phyloP scores from a whole-genome alignment of 2,888 invertebrate species.

The Nomada lathburiana region DNA sequence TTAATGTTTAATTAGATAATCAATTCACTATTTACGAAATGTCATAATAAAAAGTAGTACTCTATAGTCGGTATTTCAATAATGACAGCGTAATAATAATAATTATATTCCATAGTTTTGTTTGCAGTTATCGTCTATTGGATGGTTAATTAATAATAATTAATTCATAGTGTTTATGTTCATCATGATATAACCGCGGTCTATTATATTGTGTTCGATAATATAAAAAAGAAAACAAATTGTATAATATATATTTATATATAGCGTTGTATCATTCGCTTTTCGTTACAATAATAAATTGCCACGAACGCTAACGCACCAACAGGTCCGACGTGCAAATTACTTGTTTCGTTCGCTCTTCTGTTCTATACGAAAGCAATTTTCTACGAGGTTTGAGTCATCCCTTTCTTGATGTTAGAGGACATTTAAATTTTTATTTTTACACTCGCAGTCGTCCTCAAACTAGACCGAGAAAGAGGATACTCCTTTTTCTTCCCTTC shows the following conservation, averaged over 20 bases:
- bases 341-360: slow-evolving; percentile 2
- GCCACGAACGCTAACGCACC: slow-evolving; percentile 74
- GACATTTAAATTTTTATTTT: slow-evolving; percentile 28
- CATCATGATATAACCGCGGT: slow-evolving; percentile 63
- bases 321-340: slow-evolving; percentile 50
- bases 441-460: slow-evolving; percentile 25
- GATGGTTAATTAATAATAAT: slow-evolving; percentile 39
- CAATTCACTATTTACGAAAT: slow-evolving; percentile 79
- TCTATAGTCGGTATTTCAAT: slow-evolving; percentile 77
- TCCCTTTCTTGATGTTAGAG: slow-evolving; percentile 6
- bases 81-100: slow-evolving; percentile 72
- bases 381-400: slow-evolving; percentile 2
- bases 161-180: slow-evolving; percentile 65
- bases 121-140: slow-evolving; percentile 71
- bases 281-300: slow-evolving; percentile 78
- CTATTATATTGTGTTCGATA: slow-evolving; percentile 68
- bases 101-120: slow-evolving; percentile 71
- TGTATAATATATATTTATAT: slow-evolving; percentile 73
- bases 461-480: slow-evolving; percentile 33
- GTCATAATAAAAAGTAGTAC: slow-evolving; percentile 79
- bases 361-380: neutral
- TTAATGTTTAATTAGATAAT: slow-evolving; percentile 77
- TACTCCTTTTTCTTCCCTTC: neutral
- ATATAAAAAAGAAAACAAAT: slow-evolving; percentile 74
- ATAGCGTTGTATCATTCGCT: slow-evolving; percentile 75